Conservation (phyloP, 2,797 vertebrate genomes). For the Denticeps clupeoides region DNA sequence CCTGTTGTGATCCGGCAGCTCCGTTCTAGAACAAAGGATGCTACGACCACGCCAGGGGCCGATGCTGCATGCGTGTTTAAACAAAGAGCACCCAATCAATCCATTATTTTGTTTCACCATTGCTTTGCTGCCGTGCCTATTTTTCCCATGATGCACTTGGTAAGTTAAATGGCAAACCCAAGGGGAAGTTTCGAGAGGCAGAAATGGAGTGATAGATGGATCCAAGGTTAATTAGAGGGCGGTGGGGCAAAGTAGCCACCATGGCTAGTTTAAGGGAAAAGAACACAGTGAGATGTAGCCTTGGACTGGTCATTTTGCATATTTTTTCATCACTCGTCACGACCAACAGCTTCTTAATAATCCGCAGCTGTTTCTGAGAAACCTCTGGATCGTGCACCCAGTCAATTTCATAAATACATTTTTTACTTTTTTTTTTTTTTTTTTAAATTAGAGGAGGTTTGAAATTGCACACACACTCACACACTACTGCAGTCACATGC, state of each 20-base stretch:
- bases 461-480: neutral
- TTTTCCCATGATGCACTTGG: neutral
- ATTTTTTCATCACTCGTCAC: constrained; percentile 22
- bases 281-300: constrained; percentile 31
- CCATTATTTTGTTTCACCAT: neutral
- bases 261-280: constrained; percentile 5
- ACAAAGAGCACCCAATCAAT: neutral
- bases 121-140: neutral
- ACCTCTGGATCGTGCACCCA: too few relatives aligned
- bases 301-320: constrained; percentile 33
- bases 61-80: neutral
- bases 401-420: too few relatives aligned
- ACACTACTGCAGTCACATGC: neutral
- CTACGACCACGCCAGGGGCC: neutral
- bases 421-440: too few relatives aligned
- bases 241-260: neutral
- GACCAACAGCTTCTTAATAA: constrained; percentile 3
- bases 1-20: too few relatives aligned
- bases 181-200: neutral
- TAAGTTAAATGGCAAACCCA: neutral
- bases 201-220: constrained; percentile 4
- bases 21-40: neutral
- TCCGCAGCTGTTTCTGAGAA: too few relatives aligned
- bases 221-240: constrained; percentile 1
- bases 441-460: too few relatives aligned